Conservation (phyloP, 2,113 vertebrate species). For the Neogobius melanostomus region DNA sequence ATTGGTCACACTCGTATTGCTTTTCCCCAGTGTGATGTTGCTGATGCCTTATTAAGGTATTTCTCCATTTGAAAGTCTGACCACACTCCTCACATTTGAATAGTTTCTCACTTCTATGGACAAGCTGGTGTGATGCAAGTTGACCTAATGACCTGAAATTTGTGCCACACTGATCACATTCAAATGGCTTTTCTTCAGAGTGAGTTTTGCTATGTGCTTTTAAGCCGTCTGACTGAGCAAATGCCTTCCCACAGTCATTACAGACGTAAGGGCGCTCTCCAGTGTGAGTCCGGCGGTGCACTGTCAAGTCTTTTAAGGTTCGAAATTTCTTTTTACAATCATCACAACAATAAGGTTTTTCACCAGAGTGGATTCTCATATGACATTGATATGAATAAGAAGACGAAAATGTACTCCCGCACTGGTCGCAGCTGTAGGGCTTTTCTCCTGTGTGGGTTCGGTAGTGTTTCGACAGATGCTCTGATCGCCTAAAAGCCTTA, state of each 20-base stretch:
- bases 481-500: too few relatives aligned
- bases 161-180: too few relatives aligned
- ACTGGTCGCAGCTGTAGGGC: background rate
- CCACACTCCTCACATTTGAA: too few relatives aligned
- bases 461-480: too few relatives aligned
- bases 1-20: background rate
- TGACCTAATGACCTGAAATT: too few relatives aligned
- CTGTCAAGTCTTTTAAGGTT: too few relatives aligned
- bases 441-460: too few relatives aligned
- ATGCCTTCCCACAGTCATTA: background rate
- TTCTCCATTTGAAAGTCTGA: too few relatives aligned
- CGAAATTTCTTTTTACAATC: too few relatives aligned
- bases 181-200: background rate
- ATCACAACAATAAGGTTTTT: background rate
- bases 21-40: background rate
- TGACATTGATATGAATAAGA: background rate
- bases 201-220: background rate
- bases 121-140: too few relatives aligned
- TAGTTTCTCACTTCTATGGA: too few relatives aligned
- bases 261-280: background rate
- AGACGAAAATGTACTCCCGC: background rate
- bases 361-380: background rate
- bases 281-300: too few relatives aligned
- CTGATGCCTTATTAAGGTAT: background rate
- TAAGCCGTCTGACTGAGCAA: background rate